Percentiles rank a stretch among this genome's conserved stretches.
phyloP scores from a whole-genome alignment of 2,113 vertebrate genomes.

The Chelonoidis abingdonii region DNA sequence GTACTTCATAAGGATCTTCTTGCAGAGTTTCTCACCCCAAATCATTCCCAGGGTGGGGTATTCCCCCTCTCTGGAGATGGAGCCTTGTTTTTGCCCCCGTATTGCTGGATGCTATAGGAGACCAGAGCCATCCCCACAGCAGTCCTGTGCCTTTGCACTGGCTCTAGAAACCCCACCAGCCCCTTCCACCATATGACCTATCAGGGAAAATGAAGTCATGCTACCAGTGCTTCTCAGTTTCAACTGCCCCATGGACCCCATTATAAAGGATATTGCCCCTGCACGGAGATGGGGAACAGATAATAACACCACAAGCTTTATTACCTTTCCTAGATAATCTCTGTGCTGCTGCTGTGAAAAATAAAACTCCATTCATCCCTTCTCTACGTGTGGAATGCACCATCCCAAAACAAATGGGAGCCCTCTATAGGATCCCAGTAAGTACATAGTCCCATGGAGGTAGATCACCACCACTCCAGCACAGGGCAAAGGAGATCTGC shows the following conservation, averaged over 20 bases:
- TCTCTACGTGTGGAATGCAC: too few species aligned
- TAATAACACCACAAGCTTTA: too few species aligned
- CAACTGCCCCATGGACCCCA: too few species aligned
- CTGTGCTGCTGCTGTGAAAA: too few species aligned
- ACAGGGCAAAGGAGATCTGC: background rate
- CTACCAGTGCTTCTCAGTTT: background rate
- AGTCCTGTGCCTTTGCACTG: background rate
- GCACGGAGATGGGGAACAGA: too few species aligned
- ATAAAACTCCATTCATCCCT: too few species aligned
- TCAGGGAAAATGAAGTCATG: background rate
- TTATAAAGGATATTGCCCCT: too few species aligned
- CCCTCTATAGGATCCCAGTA: too few species aligned
- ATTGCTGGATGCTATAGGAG: background rate
- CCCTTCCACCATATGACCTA: background rate
- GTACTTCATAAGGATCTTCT: background rate
- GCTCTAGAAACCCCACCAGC: background rate
- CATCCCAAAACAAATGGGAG: too few species aligned
- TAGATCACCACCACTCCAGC: background rate
- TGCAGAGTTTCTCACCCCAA: background rate
- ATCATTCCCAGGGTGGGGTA: background rate
- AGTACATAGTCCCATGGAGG: background rate
- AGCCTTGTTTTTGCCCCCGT: fast-evolving
- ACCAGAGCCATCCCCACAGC: background rate
- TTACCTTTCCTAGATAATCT: too few species aligned
- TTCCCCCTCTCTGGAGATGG: background rate